Percentiles rank a stretch among this genome's conserved stretches.
These are phyloP conservation scores for Gymnarchus niloticus DNA, from an alignment of 2,113 vertebrate genomes.

Conservation along the genomic window DNA sequence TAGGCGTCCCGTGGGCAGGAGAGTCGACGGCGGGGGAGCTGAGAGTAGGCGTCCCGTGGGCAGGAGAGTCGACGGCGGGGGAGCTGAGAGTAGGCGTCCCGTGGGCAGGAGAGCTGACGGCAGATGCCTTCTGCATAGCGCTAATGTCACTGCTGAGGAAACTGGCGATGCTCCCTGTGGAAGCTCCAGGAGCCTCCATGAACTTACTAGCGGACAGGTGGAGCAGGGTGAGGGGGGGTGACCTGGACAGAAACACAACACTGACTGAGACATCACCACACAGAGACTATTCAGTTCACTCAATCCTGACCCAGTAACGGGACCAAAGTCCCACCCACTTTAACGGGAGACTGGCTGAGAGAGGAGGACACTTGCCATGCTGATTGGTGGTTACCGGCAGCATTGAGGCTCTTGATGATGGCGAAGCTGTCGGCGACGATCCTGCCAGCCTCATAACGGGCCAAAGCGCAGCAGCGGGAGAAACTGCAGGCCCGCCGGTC, in stretches of 20 bases:
- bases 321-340: background rate
- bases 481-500: conserved; percentile 62
- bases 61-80: conserved; percentile 33
- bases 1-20: no score
- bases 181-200: conserved; percentile 51
- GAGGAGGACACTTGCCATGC: conserved; percentile 69
- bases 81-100: background rate
- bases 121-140: conserved; percentile 43
- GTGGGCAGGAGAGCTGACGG: conserved; percentile 27
- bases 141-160: conserved; percentile 69
- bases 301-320: no score
- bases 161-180: conserved; percentile 64
- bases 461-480: conserved; percentile 79
- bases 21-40: conserved; percentile 26
- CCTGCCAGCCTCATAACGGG: conserved; percentile 77
- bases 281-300: no score
- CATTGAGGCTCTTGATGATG: conserved; percentile 80
- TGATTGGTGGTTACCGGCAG: conserved; percentile 72
- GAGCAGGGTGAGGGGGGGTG: conserved; percentile 76
- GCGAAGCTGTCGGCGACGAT: conserved; percentile 77
- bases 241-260: conserved; percentile 61
- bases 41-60: background rate
- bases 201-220: conserved; percentile 83
- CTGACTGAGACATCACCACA: background rate
- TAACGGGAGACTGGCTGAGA: background rate